A percentile compares a stretch with the other conserved stretches of the same genome.
Evolutionary conservation across 1,140 invertebrate genomes (phyloP).

Genomic region (Coptotermes formosanus): DNA sequence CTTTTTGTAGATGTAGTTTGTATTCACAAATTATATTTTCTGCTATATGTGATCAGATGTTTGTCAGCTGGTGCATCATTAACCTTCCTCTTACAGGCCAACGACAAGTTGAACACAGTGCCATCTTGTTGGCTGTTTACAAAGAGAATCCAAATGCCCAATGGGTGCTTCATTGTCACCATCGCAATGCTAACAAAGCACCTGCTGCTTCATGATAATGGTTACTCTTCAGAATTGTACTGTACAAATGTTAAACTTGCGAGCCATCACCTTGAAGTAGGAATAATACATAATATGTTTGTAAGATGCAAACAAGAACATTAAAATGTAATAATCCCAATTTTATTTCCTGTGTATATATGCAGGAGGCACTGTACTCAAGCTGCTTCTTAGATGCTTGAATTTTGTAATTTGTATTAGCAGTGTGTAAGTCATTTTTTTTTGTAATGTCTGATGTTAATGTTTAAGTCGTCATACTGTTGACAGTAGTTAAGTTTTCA

Average conservation of each 20-base stretch:
- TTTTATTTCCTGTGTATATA: background rate
- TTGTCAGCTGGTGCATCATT: no score
- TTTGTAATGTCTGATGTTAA: no score
- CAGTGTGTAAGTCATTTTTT: no score
- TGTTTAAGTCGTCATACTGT: no score
- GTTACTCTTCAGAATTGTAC: background rate
- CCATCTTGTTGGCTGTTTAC: constrained; percentile 50
- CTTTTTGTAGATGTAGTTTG: no score
- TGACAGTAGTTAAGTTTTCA: no score
- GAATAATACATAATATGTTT: background rate
- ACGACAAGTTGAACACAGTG: constrained; percentile 45
- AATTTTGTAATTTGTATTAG: background rate
- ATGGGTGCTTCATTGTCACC: constrained; percentile 50
- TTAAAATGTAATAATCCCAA: background rate
- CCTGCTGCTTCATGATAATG: constrained; percentile 8
- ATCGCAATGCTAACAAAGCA: constrained; percentile 34
- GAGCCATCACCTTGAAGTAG: no score
- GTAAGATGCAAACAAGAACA: background rate
- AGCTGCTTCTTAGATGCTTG: background rate
- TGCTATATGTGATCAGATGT: no score
- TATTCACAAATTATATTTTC: no score
- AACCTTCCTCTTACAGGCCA: background rate
- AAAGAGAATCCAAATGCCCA: constrained; percentile 54
- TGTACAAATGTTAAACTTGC: background rate
- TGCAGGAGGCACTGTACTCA: background rate